Evolutionary conservation across 2,113 vertebrate species (phyloP), one percentile per base, ranked within the genome.

Genomic region (Melanotaenia duboulayi): DNA sequence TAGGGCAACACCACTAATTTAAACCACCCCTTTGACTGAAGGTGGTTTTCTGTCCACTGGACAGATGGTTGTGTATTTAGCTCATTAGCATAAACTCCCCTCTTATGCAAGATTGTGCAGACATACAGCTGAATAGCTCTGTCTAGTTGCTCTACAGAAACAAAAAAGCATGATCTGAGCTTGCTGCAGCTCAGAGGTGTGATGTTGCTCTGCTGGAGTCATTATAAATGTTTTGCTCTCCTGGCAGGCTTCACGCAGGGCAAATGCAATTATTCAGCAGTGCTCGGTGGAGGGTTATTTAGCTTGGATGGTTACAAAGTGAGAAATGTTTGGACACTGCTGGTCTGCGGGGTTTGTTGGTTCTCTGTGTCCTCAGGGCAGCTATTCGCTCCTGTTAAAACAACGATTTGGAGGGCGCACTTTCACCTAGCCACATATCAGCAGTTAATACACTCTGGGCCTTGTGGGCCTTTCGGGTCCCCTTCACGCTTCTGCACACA

Each of bases 301-400:
- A 81, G 82, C 78, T 89, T 87, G 83, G 87, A 80, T 75, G 81
- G 73, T 76, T 86, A 65, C 68, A 80, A 75, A 76, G 71, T 76
- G 78, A 77, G 80, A 80, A 67, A 83, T 90, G 83, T 90, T 91
- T 91, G 86, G 87, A 81, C 81, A 75, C 49, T 52, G 83, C 74
- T 74, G 66, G 65, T 84, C 83, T 72, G 83, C 50, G 1, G 76
- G 74, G 74, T 32, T 75, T 83, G 78, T 87, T 76, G 76, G 58
- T 46, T 28, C 66, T 70, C 2, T 49, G 79, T 84, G 80, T 82
- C 78, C 76, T 68, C 71, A 2, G 83, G 82, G 76, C 80, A 55
- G 74, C 70, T 72, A 76, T 68, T 51, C 73, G 65, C 76, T 76
- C 67, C 71, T 85, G 87, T 84, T 86, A 85, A 83, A 90, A 90